Evolutionary conservation across 2,797 vertebrate species (phyloP).

Genomic region (Distichodus sexfasciatus): DNA sequence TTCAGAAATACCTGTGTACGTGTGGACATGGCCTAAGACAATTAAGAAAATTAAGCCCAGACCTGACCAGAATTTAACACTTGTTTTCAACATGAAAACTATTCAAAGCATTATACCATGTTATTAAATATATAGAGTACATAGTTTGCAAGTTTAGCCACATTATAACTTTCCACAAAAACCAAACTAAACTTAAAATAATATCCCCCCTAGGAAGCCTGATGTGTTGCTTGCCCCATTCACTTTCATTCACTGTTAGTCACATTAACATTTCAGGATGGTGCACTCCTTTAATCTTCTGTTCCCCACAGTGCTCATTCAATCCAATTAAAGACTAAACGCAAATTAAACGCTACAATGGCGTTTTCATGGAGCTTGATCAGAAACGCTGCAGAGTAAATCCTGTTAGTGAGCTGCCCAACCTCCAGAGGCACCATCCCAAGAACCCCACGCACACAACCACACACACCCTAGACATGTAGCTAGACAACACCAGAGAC

Average conservation of each 20-base stretch:
- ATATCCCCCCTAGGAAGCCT: neutral
- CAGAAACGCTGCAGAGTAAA: neutral
- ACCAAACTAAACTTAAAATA: too few relatives aligned
- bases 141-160: too few relatives aligned
- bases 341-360: neutral
- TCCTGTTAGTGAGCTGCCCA: slow-evolving; percentile 10
- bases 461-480: neutral
- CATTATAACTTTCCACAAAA: too few relatives aligned
- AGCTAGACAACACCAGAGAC: slow-evolving; percentile 1
- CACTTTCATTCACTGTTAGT: neutral
- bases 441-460: neutral
- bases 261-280: neutral
- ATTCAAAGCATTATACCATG: too few relatives aligned
- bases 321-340: slow-evolving; percentile 24
- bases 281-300: slow-evolving; percentile 18
- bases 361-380: neutral
- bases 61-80: too few relatives aligned
- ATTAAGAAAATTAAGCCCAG: too few relatives aligned
- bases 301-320: slow-evolving; percentile 6
- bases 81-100: too few relatives aligned
- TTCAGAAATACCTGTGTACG: too few relatives aligned
- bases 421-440: neutral
- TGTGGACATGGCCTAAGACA: too few relatives aligned
- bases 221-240: neutral
- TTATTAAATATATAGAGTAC: too few relatives aligned